A percentile compares a stretch with the other conserved stretches of the same genome.
phyloP scores from a whole-genome alignment of 2,797 vertebrate species.

The Channa striata region DNA sequence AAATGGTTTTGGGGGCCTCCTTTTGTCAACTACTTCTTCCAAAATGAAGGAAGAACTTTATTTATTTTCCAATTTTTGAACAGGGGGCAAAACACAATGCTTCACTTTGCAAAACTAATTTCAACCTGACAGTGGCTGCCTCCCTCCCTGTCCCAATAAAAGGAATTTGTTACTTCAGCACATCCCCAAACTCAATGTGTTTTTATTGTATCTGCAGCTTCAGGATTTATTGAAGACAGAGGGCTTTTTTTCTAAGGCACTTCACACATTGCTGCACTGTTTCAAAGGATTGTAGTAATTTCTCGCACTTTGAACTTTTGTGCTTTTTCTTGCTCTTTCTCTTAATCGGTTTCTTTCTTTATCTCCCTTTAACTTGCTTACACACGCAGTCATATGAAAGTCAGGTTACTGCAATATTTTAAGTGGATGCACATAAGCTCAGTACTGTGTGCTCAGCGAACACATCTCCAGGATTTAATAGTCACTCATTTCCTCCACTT shows the following conservation, averaged over 20 bases:
- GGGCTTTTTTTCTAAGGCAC: constrained; percentile 25
- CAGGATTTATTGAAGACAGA: constrained; percentile 36
- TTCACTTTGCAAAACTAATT: constrained; percentile 35
- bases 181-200: constrained; percentile 10
- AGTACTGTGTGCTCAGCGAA: constrained; percentile 49
- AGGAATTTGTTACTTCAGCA: constrained; percentile 31
- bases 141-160: constrained; percentile 14
- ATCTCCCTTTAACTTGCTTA: neutral
- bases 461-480: constrained; percentile 67
- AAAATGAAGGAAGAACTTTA: constrained; percentile 6
- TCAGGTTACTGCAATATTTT: constrained; percentile 50
- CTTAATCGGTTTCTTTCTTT: constrained; percentile 48
- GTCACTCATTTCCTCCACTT: constrained; percentile 58
- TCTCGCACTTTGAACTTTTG: constrained; percentile 29
- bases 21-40: neutral
- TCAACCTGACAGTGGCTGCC: neutral
- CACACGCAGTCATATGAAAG: constrained; percentile 25
- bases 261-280: constrained; percentile 47
- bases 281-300: constrained; percentile 47
- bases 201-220: constrained; percentile 26
- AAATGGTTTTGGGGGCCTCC: neutral
- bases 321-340: constrained; percentile 27
- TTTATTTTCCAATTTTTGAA: constrained; percentile 9
- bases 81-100: neutral
- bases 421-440: constrained; percentile 58